Evolutionary conservation across 2,888 invertebrate species (phyloP).

Genomic region (Oxycera nigricornis): DNA sequence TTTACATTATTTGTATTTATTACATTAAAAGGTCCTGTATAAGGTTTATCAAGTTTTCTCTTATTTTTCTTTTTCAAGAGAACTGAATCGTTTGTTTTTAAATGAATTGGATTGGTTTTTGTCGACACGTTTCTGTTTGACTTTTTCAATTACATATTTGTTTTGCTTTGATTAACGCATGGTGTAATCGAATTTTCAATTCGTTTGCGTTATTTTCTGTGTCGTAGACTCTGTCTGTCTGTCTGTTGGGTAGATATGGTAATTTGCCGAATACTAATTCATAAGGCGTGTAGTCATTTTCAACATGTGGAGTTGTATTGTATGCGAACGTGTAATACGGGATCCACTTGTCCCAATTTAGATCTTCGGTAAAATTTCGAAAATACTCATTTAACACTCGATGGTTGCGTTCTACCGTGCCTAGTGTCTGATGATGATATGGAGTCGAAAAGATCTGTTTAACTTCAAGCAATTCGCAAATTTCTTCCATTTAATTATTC

Average conservation of each 20-base stretch:
- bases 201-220: neutral
- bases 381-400: constrained; percentile 26
- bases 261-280: constrained; percentile 16
- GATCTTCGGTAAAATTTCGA: constrained; percentile 13
- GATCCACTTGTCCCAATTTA: constrained; percentile 27
- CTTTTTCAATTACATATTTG: too few species aligned
- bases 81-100: neutral
- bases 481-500: constrained; percentile 15
- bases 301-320: constrained; percentile 20
- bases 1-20: too few species aligned
- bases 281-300: neutral
- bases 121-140: too few species aligned
- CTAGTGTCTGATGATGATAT: constrained; percentile 32
- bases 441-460: too few species aligned
- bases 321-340: constrained; percentile 29
- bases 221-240: neutral
- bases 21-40: neutral
- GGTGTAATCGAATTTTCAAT: neutral
- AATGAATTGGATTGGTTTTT: too few species aligned
- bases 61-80: neutral
- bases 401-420: constrained; percentile 9
- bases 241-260: neutral
- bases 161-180: neutral
- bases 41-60: neutral
- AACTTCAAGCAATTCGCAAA: too few species aligned